Base-by-base conservation (phyloP, 2,113 vertebrate species). In the Sigmodon hispidus region DNA sequence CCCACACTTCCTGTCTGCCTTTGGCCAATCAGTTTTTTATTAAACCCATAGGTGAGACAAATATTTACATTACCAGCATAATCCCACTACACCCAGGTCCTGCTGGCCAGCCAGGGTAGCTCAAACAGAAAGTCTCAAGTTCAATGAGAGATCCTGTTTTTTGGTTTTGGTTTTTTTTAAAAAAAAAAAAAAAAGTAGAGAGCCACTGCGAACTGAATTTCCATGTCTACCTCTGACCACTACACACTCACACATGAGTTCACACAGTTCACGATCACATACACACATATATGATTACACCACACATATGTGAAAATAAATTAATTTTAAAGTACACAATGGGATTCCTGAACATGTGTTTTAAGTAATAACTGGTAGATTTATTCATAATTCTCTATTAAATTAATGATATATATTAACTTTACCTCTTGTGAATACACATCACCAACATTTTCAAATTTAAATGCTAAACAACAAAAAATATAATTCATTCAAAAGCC, bases 301-400 rank as follows among this genome's bases (percentile, higher is more conserved):
- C n/a, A 29, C 15, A 45, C 4, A 15, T 19, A 16, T 43, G 36
- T 31, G 36, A 43, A 34, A 19, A 50, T 65, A 48, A 63, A 63
- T 21, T 63, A n/a, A n/a, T 55, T 81, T 83, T 17, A 81, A 81
- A 15, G 40, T 81, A 19, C 11, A 59, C n/a, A 43, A 31, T 16
- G 22, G 7, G 29, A 40, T 83, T 16, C 7, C n/a, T 84, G 24
- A 7, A 29, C 55, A 84, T 4, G 17, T 36, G 40, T 91, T 87
- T 75, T 90, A 93, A 89, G 85, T 63, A 89, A 73, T 61, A 85
- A 96, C 79, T 57, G 21, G 29, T 17, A 89, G 72, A n/a, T 45
- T 13, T 11, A 21, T 16, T 34, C 16, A 45, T 26, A 91, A 72
- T 77, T 72, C 65, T 45, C 29, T 83, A 89, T 19, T 85, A 36